Percentiles rank a stretch among this genome's conserved stretches.
Conservation (phyloP, 2,113 vertebrate species). For the Phasianus colchicus region DNA sequence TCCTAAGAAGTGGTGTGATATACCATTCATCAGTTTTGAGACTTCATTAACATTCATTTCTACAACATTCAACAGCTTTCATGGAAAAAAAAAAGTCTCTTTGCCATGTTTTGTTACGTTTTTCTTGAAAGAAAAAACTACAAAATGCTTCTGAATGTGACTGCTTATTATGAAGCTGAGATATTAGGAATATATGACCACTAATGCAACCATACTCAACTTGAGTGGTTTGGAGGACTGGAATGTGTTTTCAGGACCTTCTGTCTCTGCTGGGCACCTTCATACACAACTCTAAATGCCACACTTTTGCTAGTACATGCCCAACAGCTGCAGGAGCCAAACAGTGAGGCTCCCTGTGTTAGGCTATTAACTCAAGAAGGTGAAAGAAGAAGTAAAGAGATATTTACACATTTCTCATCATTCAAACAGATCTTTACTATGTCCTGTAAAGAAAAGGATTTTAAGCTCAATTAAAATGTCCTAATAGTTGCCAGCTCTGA, state of each 20-base stretch:
- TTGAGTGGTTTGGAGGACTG: neutral
- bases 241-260: neutral
- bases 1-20: neutral
- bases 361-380: neutral
- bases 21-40: neutral
- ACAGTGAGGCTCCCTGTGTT: neutral
- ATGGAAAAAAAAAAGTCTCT: neutral
- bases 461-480: neutral
- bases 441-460: neutral
- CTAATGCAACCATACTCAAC: neutral
- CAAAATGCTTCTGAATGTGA: neutral
- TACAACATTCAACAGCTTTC: neutral
- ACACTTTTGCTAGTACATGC: neutral
- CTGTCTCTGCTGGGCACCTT: neutral
- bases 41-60: neutral
- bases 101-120: neutral
- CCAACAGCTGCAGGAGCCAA: neutral
- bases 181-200: neutral
- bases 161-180: neutral
- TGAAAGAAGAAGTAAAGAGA: neutral
- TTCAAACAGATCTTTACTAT: neutral
- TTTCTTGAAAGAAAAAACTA: neutral
- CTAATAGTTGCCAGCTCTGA: neutral
- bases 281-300: neutral
- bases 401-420: neutral